Conservation (phyloP, 2,888 invertebrate species). For the Eilema griseolum region DNA sequence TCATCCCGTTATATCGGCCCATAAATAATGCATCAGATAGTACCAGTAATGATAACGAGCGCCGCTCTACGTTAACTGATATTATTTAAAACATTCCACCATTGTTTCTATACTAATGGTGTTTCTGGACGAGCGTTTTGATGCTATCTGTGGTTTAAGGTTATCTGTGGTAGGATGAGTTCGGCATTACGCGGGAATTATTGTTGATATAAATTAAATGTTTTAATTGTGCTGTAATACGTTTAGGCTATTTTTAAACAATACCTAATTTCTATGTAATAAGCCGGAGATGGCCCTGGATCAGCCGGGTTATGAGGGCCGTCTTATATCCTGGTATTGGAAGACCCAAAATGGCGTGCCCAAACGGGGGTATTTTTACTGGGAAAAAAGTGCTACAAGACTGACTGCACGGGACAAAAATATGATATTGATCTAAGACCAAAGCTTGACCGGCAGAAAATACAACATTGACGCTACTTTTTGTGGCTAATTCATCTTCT, state of each 20-base stretch:
- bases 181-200: constrained; percentile 20
- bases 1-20: constrained; percentile 68
- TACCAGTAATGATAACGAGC: constrained; percentile 70
- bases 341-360: too few species aligned
- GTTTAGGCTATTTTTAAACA: background rate
- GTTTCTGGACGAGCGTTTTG: constrained; percentile 31
- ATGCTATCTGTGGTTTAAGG: constrained; percentile 25
- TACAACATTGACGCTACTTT: too few species aligned
- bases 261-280: too few species aligned
- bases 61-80: constrained; percentile 64
- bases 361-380: too few species aligned
- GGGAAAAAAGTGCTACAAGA: too few species aligned
- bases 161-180: constrained; percentile 23
- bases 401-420: too few species aligned
- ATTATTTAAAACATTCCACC: constrained; percentile 62
- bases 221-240: background rate
- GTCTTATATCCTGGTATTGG: too few species aligned
- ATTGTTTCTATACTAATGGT: constrained; percentile 60
- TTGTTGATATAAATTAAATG: constrained; percentile 44
- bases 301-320: too few species aligned
- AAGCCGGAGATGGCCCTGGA: too few species aligned
- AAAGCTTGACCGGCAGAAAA: too few species aligned
- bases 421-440: too few species aligned
- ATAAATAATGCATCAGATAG: constrained; percentile 69
- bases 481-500: too few species aligned